These are phyloP conservation scores for Pollenia amentaria DNA, from an alignment of 2,888 invertebrate species.

Conservation along the genomic window DNA sequence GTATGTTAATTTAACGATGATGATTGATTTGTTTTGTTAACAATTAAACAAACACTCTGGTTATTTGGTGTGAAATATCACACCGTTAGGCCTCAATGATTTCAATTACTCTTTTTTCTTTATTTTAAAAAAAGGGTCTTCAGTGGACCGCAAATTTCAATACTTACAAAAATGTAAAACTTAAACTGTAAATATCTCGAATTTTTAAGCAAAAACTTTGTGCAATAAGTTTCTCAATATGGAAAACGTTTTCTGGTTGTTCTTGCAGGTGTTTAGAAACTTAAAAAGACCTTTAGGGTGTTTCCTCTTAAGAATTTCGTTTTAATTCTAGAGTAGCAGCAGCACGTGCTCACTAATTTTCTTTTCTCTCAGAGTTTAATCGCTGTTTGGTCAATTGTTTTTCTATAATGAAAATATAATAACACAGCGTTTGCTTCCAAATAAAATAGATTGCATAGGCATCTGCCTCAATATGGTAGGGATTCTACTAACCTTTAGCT, in stretches of 20 bases:
- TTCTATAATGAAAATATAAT: conserved; percentile 56
- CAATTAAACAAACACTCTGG: conserved; percentile 74
- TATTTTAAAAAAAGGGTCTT: conserved; percentile 43
- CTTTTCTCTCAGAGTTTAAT: neutral
- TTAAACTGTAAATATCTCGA: neutral
- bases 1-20: conserved; percentile 34
- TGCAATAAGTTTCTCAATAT: neutral
- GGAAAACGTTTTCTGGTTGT: neutral
- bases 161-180: neutral
- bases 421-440: conserved; percentile 41
- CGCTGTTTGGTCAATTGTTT: conserved; percentile 41
- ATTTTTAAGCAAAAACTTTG: neutral
- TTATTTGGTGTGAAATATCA: conserved; percentile 84
- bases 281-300: conserved; percentile 49
- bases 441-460: conserved; percentile 49
- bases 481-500: neutral
- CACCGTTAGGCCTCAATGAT: conserved; percentile 84
- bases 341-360: conserved; percentile 61
- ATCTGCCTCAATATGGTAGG: conserved; percentile 45
- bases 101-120: conserved; percentile 63
- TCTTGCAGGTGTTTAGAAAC: conserved; percentile 10
- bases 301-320: neutral
- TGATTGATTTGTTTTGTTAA: conserved; percentile 81
- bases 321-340: neutral
- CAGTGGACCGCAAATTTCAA: conserved; percentile 63